Conservation (phyloP, 2,888 invertebrate species). For the Callyntrura sp. region DNA sequence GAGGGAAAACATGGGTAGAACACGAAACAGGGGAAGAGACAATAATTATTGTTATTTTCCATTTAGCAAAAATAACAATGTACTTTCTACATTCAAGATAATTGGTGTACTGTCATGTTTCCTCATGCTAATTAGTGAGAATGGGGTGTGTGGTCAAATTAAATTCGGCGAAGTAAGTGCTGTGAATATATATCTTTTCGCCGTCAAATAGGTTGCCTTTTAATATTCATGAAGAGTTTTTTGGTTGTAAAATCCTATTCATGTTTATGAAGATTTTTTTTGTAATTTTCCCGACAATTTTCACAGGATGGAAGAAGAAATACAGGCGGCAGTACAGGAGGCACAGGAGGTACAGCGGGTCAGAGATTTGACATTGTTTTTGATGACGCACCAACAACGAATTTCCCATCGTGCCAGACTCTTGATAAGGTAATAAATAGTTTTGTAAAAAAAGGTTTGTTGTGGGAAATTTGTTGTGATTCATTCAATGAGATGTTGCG, state of each 20-base stretch:
- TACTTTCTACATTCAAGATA: conserved; percentile 31
- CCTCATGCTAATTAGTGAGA: conserved; percentile 13
- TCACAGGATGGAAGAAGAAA: conserved; percentile 56
- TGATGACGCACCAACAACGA: conserved; percentile 81
- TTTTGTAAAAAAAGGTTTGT: background rate
- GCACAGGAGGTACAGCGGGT: conserved; percentile 27
- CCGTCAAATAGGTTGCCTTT: background rate
- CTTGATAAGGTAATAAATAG: conserved; percentile 82
- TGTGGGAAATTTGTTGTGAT: background rate
- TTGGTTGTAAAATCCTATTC: no score
- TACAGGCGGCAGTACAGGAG: conserved; percentile 15
- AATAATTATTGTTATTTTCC: background rate
- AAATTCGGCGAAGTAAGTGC: conserved; percentile 75
- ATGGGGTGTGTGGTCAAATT: conserved; percentile 61
- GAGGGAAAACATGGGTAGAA: conserved; percentile 20
- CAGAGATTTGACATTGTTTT: conserved; percentile 81
- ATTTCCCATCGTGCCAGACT: conserved; percentile 80
- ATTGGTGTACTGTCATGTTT: conserved; percentile 34
- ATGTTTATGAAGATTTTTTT: background rate
- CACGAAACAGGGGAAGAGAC: background rate
- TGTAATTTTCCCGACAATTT: conserved; percentile 29
- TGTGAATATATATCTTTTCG: conserved; percentile 1
- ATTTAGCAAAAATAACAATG: background rate
- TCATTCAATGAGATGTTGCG: background rate
- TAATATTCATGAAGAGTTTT: no score